Evolutionary conservation across 1,140 invertebrate species (phyloP).

Genomic region (Lepeophtheirus salmonis): DNA sequence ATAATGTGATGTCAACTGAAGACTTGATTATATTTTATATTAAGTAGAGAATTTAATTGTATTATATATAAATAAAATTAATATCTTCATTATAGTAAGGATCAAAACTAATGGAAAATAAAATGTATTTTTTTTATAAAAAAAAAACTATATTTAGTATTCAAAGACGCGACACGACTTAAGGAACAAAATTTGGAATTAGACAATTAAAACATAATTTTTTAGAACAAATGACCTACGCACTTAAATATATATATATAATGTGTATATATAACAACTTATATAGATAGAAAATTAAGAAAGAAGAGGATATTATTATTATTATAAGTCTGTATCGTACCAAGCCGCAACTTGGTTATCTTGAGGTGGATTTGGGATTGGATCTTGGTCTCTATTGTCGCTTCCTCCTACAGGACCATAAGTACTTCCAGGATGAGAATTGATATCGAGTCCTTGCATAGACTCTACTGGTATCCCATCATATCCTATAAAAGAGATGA

Average conservation of each 20-base stretch:
- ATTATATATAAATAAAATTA: too few relatives aligned
- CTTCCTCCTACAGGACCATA: constrained; percentile 42
- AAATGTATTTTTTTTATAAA: too few relatives aligned
- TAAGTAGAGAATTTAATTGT: too few relatives aligned
- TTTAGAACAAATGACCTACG: not conserved
- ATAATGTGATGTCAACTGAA: too few relatives aligned
- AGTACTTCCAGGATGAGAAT: constrained; percentile 41
- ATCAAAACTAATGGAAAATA: too few relatives aligned
- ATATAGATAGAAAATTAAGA: not conserved
- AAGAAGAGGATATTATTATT: not conserved
- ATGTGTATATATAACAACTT: too few relatives aligned
- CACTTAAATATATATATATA: too few relatives aligned
- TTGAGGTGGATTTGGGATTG: constrained; percentile 8
- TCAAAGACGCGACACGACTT: too few relatives aligned
- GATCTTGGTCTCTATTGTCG: not conserved
- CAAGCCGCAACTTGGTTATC: constrained; percentile 21
- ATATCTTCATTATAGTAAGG: too few relatives aligned
- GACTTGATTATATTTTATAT: too few relatives aligned
- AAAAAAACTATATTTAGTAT: too few relatives aligned
- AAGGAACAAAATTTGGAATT: not conserved
- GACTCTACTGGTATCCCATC: constrained; percentile 90
- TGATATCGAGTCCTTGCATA: constrained; percentile 81
- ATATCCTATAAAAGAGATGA: constrained; percentile 45
- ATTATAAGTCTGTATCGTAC: constrained; percentile 75
- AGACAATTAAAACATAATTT: not conserved